Evolutionary conservation across 2,113 vertebrate species (phyloP).

Genomic region (Sclerurus mexicanus): DNA sequence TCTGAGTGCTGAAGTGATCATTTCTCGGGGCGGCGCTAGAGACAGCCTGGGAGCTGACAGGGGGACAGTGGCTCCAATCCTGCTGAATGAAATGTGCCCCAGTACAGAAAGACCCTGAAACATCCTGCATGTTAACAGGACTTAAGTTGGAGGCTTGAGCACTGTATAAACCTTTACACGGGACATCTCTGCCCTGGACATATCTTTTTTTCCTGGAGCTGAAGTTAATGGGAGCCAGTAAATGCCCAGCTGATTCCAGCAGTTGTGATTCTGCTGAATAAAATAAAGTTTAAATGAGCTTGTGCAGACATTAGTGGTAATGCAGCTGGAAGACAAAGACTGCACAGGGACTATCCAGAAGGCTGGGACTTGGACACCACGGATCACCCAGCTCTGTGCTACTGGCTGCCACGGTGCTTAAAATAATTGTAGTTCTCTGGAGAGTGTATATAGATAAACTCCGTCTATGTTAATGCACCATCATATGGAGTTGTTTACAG

Average conservation of each 20-base stretch:
- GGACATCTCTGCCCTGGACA: background rate
- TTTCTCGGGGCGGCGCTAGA: background rate
- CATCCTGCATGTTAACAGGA: background rate
- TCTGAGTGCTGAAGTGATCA: background rate
- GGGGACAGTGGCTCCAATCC: background rate
- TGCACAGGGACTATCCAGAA: background rate
- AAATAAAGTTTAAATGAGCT: background rate
- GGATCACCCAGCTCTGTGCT: background rate
- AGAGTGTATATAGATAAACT: background rate
- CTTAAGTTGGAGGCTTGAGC: background rate
- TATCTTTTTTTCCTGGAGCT: background rate
- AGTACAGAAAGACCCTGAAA: background rate
- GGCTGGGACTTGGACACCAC: background rate
- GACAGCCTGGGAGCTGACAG: background rate
- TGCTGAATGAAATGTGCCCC: background rate
- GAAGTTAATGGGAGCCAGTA: background rate
- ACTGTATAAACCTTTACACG: background rate
- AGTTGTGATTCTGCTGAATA: conserved; percentile 8
- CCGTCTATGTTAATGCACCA: background rate
- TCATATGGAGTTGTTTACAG: conserved; percentile 45
- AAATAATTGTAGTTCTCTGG: background rate
- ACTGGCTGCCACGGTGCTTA: background rate
- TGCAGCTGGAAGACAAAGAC: background rate
- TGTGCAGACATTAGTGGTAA: background rate
- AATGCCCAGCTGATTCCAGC: background rate